Base-by-base conservation (phyloP, 2,113 vertebrate genomes). In the Hystrix brachyura region DNA sequence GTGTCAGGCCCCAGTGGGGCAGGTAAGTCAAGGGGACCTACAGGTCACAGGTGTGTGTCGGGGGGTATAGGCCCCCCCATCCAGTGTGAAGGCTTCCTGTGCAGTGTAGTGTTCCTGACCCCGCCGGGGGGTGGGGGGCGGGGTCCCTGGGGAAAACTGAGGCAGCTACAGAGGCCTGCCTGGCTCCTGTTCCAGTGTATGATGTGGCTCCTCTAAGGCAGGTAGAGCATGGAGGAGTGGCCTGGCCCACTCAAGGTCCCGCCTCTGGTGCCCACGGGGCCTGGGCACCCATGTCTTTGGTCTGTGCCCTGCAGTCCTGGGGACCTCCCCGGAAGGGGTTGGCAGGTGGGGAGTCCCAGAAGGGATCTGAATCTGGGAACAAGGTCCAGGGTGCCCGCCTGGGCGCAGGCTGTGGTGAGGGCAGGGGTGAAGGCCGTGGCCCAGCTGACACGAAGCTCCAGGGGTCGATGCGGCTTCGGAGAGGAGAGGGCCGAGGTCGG, bases 381-480 rank as follows among this genome's bases (percentile, higher is more conserved):
- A 99, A 71, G 99, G 99, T 48, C 99, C 99, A 62, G 98, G 99
- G 94, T 98, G 99, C 98, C 98, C 99, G 86, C 97, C 98, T 94
- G 98, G 97, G 17, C 32, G 64, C 92, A 46, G 97, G 98, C 96
- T 98, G 98, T 7, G 96, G 88, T 0, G 97, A 98, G 91, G 94
- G 97, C 55, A 90, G 81, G 95, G 94, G 95, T 46, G 53, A 96
- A 89, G 53, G 92, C 80, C 29, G 97, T 83, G 97, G 96, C 0
- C 99, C 99, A 0, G 99, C 98, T 0, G 99, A 99, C 90, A 99
- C 98, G 29, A 99, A 99, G 98, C 99, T 99, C 99, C 99, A 99
- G 0, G 99, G 99, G 94, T 99, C 99, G 3, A 99, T 99, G 94
- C 99, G 99, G 62, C 97, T 99, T 11, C 99, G 99, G n/a, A 99